Percentiles rank a stretch among this genome's conserved stretches.
phyloP scores from a whole-genome alignment of 2,888 invertebrate genomes.

The Hypselothyrea guttata region DNA sequence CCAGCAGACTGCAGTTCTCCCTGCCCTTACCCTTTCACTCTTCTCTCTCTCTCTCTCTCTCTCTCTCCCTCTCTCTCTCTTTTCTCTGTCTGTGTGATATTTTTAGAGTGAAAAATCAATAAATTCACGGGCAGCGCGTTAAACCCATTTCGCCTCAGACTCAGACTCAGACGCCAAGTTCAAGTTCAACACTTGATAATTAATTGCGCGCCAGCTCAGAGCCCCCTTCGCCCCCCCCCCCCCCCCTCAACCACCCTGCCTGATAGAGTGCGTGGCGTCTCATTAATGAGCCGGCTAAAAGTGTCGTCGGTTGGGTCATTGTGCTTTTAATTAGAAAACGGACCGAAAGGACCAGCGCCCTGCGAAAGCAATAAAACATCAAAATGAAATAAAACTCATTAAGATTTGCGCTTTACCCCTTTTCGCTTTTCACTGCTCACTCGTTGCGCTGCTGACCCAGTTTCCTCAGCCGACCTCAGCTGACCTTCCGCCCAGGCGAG shows the following conservation, averaged over 20 bases:
- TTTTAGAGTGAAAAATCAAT: conserved; percentile 52
- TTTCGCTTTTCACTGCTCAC: conserved; percentile 19
- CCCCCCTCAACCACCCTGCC: too few relatives aligned
- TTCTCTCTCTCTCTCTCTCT: not conserved
- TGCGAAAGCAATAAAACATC: conserved; percentile 17
- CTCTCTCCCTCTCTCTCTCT: not conserved
- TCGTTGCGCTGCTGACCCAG: conserved; percentile 60
- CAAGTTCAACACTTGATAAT: conserved; percentile 78
- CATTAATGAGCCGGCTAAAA: conserved; percentile 50
- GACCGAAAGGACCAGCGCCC: conserved; percentile 13
- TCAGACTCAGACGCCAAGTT: conserved; percentile 59
- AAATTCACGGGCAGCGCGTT: conserved; percentile 34
- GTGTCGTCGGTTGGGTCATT: conserved; percentile 63
- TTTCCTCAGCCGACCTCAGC: conserved; percentile 30
- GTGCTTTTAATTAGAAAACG: conserved; percentile 74
- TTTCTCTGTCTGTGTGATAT: not conserved
- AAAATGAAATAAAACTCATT: conserved; percentile 64
- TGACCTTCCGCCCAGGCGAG: conserved; percentile 49
- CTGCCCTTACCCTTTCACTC: not conserved
- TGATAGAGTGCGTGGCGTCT: conserved; percentile 56
- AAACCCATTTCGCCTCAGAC: conserved; percentile 17
- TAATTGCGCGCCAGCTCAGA: conserved; percentile 54
- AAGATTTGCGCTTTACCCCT: conserved; percentile 60
- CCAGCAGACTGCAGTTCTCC: conserved; percentile 44
- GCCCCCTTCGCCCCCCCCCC: not conserved